phyloP scores from a whole-genome alignment of 2,888 invertebrate species.

The Seira sanloemensis region DNA sequence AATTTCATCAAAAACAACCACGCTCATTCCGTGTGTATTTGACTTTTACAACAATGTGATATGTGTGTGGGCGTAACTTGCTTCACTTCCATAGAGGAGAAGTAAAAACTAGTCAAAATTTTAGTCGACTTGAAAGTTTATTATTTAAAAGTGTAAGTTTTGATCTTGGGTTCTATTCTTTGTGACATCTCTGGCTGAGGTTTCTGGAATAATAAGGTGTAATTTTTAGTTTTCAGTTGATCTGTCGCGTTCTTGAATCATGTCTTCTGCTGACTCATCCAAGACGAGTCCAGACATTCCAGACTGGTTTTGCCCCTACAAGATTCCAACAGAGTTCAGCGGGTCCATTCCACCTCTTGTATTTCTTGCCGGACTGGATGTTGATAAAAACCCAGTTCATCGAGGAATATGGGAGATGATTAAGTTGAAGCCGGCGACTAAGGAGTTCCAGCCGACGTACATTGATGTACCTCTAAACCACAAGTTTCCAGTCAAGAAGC shows the following conservation, averaged over 20 bases:
- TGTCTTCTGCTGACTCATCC: background rate
- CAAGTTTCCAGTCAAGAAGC: constrained; percentile 91
- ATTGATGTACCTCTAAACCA: constrained; percentile 86
- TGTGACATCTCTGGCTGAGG: no score
- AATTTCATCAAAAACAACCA: no score
- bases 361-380: constrained; percentile 91
- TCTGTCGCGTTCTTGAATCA: background rate
- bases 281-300: constrained; percentile 35
- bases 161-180: no score
- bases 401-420: constrained; percentile 96
- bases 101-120: no score
- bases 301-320: constrained; percentile 72
- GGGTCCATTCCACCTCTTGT: constrained; percentile 90
- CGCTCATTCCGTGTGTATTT: no score
- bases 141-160: no score
- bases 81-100: no score
- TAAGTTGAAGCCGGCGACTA: constrained; percentile 86
- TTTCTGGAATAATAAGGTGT: no score
- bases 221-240: no score
- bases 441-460: constrained; percentile 89
- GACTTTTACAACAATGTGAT: no score
- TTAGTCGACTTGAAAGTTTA: no score
- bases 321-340: constrained; percentile 88
- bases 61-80: no score
- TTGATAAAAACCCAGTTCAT: constrained; percentile 89